A percentile compares a stretch with the other conserved stretches of the same genome.
phyloP scores from a whole-genome alignment of 2,888 invertebrate genomes.

The Leistus spinibarbis region DNA sequence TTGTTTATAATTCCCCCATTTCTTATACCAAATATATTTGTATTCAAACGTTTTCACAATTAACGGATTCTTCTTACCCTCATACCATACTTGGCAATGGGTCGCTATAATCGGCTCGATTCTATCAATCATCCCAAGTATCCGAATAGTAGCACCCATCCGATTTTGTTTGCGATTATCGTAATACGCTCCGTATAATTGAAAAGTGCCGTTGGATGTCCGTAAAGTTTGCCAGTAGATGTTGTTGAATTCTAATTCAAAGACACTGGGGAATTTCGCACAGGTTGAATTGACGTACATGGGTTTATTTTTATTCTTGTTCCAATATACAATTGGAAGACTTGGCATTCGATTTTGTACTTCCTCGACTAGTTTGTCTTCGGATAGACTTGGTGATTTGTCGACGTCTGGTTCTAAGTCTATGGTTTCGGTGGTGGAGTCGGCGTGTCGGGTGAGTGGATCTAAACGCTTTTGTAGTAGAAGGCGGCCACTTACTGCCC shows the following conservation, averaged over 20 bases:
- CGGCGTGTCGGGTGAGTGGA: constrained; percentile 53
- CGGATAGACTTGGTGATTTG: constrained; percentile 66
- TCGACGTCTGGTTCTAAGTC: constrained; percentile 66
- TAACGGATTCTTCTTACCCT: constrained; percentile 80
- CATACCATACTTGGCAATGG: constrained; percentile 90
- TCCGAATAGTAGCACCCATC: constrained; percentile 82
- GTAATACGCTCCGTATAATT: constrained; percentile 88
- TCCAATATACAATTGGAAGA: constrained; percentile 85
- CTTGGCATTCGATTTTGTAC: constrained; percentile 82
- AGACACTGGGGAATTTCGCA: constrained; percentile 85
- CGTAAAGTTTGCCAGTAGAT: constrained; percentile 90
- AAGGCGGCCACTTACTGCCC: constrained; percentile 58
- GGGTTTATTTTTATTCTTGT: constrained; percentile 78
- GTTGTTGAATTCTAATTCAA: constrained; percentile 91
- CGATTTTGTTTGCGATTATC: constrained; percentile 79
- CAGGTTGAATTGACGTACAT: constrained; percentile 73
- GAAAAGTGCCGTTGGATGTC: constrained; percentile 86
- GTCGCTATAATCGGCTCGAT: constrained; percentile 83
- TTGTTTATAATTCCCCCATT: constrained; percentile 94
- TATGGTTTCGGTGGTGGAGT: constrained; percentile 56
- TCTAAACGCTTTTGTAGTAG: constrained; percentile 60
- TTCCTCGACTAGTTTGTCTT: constrained; percentile 77
- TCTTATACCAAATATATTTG: constrained; percentile 92
- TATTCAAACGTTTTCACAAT: constrained; percentile 85
- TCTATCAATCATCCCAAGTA: constrained; percentile 85